phyloP scores from a whole-genome alignment of 2,888 invertebrate species.

The Apocheima hispidaria region DNA sequence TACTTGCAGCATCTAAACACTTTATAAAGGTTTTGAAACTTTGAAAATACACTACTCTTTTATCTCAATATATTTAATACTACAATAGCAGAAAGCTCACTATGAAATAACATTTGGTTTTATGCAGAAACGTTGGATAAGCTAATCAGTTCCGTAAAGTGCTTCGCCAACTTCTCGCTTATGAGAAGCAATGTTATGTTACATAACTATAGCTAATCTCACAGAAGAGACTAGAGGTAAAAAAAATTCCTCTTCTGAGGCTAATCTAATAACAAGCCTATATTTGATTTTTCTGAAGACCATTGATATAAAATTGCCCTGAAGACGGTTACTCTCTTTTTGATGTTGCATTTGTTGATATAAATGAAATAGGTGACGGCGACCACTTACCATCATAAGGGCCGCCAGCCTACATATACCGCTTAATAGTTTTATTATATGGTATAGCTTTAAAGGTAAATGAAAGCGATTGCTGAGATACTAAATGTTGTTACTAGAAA shows the following conservation, averaged over 20 bases:
- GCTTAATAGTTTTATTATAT: constrained; percentile 20
- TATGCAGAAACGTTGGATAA: background rate
- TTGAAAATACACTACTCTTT: background rate
- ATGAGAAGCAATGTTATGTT: background rate
- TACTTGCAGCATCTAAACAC: constrained; percentile 29
- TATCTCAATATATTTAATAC: no score
- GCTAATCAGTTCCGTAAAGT: no score
- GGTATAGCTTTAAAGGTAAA: constrained; percentile 14
- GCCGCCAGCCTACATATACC: no score
- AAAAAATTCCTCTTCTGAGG: no score
- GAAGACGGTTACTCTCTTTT: no score
- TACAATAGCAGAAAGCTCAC: no score
- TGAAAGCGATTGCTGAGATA: constrained; percentile 26
- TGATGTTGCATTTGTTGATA: no score
- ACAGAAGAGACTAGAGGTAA: no score
- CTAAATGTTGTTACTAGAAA: constrained; percentile 32
- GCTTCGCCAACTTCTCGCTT: background rate
- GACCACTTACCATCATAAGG: no score
- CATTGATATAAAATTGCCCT: background rate
- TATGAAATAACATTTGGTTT: no score
- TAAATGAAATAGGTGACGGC: no score
- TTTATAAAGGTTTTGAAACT: constrained; percentile 12
- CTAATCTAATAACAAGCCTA: no score
- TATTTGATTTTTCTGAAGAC: background rate
- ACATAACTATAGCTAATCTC: background rate